Evolutionary conservation across 2,888 invertebrate genomes (phyloP), one percentile per base, ranked within the genome.

Genomic region (Drosophila formosana): DNA sequence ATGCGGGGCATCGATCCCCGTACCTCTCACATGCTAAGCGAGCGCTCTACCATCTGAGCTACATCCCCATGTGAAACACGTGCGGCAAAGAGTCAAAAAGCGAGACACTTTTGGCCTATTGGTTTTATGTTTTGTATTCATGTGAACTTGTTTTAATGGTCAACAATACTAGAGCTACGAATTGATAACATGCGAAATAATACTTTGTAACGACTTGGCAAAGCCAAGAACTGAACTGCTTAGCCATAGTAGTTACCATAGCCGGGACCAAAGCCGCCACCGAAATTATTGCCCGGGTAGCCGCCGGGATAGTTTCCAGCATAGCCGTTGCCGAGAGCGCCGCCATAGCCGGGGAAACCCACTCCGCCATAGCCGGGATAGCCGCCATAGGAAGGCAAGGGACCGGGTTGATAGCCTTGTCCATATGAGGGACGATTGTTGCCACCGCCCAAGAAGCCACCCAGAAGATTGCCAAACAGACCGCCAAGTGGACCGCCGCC

Each of bases 11-110:
- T 92, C 87, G 92, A 92, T 91, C 92, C 91, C 92, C 91, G 92
- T 91, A 92, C 92, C 92, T 92, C 92, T 92, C 92, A 92, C 91
- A 92, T 91, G 91, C 91, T 91, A 91, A 92, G 92, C 92, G 92
- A 91, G 92, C 92, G 91, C 92, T 91, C 92, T 91, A 91, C 91
- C 91, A 91, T 92, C 92, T 91, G 91, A 91, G 92, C 92, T 92
- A 92, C 92, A 91, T 92, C 92, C 92, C 92, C 92, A 26, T 68
- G 9, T 66, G 0, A 0, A 4, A 0, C 0, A 0, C 0, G 0
- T 0, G 0, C 6, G 32, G 34, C 25, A 45, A 72, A 66, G 2
- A 43, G 8, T n/a, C 9, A 49, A 57, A 45, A 62, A 56, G 0
- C 2, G 8, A 53, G n/a, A 11, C 5, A 4, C 8, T 11, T 47